phyloP scores from a whole-genome alignment of 2,797 vertebrate genomes.

The Danio tinwini region DNA sequence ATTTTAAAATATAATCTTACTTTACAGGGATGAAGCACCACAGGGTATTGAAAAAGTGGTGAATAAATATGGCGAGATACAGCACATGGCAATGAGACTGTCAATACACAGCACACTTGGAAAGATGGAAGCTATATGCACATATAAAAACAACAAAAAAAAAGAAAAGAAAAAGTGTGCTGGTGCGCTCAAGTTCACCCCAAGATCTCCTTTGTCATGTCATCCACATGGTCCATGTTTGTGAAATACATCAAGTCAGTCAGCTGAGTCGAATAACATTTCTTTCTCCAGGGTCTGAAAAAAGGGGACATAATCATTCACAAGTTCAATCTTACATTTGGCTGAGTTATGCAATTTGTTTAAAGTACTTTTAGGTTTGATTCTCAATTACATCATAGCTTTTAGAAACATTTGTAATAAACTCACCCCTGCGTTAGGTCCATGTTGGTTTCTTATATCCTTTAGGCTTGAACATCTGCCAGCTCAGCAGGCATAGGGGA shows the following conservation, averaged over 20 bases:
- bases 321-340: not conserved
- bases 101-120: conserved; percentile 50
- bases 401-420: not conserved
- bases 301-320: not conserved
- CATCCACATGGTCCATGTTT: conserved; percentile 18
- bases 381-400: not conserved
- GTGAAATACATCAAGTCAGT: conserved; percentile 39
- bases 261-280: conserved; percentile 43
- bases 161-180: conserved; percentile 69
- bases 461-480: conserved; percentile 82
- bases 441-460: conserved; percentile 29
- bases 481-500: conserved; percentile 84
- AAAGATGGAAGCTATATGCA: conserved; percentile 67
- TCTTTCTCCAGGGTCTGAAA: conserved; percentile 52
- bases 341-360: not conserved
- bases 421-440: conserved; percentile 63
- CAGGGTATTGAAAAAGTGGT: conserved; percentile 1
- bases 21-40: not conserved
- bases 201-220: conserved; percentile 49
- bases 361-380: too few species aligned
- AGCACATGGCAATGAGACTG: conserved; percentile 52
- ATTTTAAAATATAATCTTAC: conserved; percentile 24
- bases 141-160: conserved; percentile 66
- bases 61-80: conserved; percentile 43
- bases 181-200: conserved; percentile 71